Evolutionary conservation across 2,113 vertebrate species (phyloP), one percentile per base, ranked within the genome.

Genomic region (Echinops telfairi): DNA sequence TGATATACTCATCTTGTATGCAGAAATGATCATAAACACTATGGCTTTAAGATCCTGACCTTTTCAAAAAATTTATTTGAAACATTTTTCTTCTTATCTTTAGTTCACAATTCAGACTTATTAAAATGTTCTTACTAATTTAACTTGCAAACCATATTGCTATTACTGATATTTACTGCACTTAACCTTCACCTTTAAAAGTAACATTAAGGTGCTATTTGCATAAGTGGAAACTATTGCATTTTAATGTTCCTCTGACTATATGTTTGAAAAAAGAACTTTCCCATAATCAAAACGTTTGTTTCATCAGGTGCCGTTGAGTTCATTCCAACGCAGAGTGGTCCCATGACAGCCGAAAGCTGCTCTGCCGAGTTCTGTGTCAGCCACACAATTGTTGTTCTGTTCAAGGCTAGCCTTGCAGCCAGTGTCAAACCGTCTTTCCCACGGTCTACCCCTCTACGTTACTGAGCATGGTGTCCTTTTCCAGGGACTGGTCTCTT

Each of bases 1-100:
- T 38, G 29, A 86, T 83, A 83, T 16, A 80, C 17, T 73, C n/a
- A 83, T 76, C 95, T 94, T 94, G 10, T 43, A 89, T 83, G 86
- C 47, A 91, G 90, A 88, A 96, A 78, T 94, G 57, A 96, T 92
- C 93, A 92, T 93, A 75, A 47, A 87, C 86, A 38, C 92, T 85
- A 77, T 95, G 86, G 76, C 94, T 97, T 96, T 96, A 97, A 96
- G 88, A 90, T 85, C 27, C 95, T 94, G 96, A 97, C 93, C 95
- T 97, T 97, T 97, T 66, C 95, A 90, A 68, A 96, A 96, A 93
- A 88, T 70, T 97, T 97, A 98, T 97, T 97, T 97, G 94, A 92
- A 95, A 97, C 70, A 96, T 97, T 97, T 98, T 97, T 97, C 96
- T 97, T 97, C 95, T 97, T 95, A 89, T 86, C 92, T 87, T 68